Evolutionary conservation across 92 coral and sea anemone species (phyloP).

Genomic region (Micromussa lordhowensis): DNA sequence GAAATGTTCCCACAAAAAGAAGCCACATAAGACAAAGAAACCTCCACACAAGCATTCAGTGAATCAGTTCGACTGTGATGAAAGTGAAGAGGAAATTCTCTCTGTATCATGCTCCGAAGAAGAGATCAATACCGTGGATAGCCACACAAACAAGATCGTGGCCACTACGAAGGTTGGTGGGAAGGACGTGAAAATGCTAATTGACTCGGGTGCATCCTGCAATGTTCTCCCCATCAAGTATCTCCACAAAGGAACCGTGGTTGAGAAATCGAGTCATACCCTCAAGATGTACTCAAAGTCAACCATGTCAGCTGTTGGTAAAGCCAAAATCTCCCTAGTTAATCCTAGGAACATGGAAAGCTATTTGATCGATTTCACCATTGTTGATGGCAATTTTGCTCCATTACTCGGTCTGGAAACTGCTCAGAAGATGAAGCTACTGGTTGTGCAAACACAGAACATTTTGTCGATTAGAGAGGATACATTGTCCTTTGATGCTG

Average conservation of each 20-base stretch:
- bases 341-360: slow-evolving; percentile 35
- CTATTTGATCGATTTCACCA: slow-evolving; percentile 7
- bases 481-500: neutral
- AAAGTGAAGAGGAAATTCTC: slow-evolving; percentile 32
- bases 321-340: neutral
- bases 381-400: slow-evolving; percentile 34
- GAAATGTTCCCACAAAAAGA: slow-evolving; percentile 7
- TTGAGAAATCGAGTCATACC: slow-evolving; percentile 10
- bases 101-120: slow-evolving; percentile 18
- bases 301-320: slow-evolving; percentile 30
- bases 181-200: slow-evolving; percentile 15
- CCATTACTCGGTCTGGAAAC: slow-evolving; percentile 44
- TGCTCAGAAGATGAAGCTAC: slow-evolving; percentile 49
- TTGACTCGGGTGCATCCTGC: slow-evolving; percentile 52
- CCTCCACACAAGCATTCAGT: slow-evolving; percentile 30
- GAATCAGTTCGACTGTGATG: slow-evolving; percentile 14
- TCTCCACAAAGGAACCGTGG: slow-evolving; percentile 22
- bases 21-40: slow-evolving; percentile 11
- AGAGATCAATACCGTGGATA: slow-evolving; percentile 28
- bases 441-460: slow-evolving; percentile 41
- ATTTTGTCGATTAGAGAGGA: slow-evolving; percentile 16
- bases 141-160: slow-evolving; percentile 8
- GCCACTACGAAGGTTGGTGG: slow-evolving; percentile 37
- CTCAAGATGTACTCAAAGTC: slow-evolving; percentile 38
- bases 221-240: slow-evolving; percentile 41